Evolutionary conservation across 2,113 vertebrate genomes (phyloP).

Genomic region (Erpornis zantholeuca): DNA sequence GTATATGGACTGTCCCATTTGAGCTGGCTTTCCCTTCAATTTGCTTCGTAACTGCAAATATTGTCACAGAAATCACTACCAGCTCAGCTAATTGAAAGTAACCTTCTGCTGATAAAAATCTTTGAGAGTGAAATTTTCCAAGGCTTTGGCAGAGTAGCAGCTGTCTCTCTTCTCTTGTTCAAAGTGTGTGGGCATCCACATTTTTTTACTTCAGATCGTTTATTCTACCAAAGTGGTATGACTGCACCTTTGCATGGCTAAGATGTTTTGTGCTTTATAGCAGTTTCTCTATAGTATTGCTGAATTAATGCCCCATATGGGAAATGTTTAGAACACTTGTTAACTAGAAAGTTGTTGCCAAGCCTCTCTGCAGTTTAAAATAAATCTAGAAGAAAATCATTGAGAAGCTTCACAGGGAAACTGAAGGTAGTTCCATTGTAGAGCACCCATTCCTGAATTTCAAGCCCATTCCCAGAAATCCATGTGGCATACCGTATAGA

Average conservation of each 20-base stretch:
- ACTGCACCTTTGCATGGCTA: background rate
- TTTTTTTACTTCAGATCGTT: background rate
- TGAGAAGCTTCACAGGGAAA: background rate
- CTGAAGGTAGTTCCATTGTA: background rate
- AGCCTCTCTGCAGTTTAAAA: background rate
- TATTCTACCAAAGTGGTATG: background rate
- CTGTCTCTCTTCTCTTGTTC: background rate
- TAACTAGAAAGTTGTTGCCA: background rate
- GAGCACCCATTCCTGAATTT: background rate
- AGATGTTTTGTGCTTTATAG: background rate
- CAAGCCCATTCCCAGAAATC: background rate
- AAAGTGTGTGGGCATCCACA: background rate
- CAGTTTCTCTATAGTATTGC: background rate
- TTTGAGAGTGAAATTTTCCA: background rate
- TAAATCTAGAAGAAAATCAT: background rate
- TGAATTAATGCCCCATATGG: background rate
- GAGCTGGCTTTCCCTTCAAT: background rate
- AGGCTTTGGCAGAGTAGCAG: background rate
- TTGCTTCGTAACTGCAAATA: background rate
- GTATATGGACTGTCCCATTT: background rate
- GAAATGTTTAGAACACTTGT: background rate
- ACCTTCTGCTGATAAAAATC: background rate
- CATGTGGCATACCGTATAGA: rapidly evolving
- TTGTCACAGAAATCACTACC: background rate
- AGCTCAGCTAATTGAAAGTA: background rate